phyloP scores from a whole-genome alignment of 2,888 invertebrate species.

The Trilocha varians region DNA sequence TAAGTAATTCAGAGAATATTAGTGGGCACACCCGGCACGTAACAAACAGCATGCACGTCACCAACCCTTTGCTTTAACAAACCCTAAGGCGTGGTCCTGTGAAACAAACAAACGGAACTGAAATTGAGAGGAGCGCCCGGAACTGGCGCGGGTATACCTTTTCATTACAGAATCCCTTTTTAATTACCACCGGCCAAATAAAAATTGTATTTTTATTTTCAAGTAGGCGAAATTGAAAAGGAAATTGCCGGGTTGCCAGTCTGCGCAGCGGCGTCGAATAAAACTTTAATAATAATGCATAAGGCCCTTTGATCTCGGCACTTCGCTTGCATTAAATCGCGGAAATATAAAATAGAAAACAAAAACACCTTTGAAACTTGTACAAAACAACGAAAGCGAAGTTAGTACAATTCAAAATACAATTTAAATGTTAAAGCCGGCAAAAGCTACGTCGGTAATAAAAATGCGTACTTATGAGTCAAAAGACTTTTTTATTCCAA shows the following conservation, averaged over 20 bases:
- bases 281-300: conserved; percentile 73
- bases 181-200: conserved; percentile 70
- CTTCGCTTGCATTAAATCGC: conserved; percentile 58
- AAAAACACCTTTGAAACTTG: conserved; percentile 4
- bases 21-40: conserved; percentile 39
- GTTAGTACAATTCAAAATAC: conserved; percentile 14
- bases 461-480: conserved; percentile 32
- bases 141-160: conserved; percentile 67
- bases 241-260: conserved; percentile 62
- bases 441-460: conserved; percentile 22
- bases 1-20: conserved; percentile 34
- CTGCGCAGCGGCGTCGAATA: conserved; percentile 54
- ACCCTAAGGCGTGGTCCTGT: conserved; percentile 57
- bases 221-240: conserved; percentile 72
- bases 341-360: conserved; percentile 25
- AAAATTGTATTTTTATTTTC: conserved; percentile 72
- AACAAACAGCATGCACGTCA: conserved; percentile 22
- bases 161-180: conserved; percentile 73
- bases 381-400: conserved; percentile 8
- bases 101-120: conserved; percentile 69
- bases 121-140: conserved; percentile 70
- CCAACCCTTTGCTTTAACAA: conserved; percentile 51
- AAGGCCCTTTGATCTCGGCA: conserved; percentile 68
- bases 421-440: conserved; percentile 6
- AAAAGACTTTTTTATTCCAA: conserved; percentile 32